phyloP scores from a whole-genome alignment of 2,113 vertebrate species.

The Notiomystis cincta region DNA sequence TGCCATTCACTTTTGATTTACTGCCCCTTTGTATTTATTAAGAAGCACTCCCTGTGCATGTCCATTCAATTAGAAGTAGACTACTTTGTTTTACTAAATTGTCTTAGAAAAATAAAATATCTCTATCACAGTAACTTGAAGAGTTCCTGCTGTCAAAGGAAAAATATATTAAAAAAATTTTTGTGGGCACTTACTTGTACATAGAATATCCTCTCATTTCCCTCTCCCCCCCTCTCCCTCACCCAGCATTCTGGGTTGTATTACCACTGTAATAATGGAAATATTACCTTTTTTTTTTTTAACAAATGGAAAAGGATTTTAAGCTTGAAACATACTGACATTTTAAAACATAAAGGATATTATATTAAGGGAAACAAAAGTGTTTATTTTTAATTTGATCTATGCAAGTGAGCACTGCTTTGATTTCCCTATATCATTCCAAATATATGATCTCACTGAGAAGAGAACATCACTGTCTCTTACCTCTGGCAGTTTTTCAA shows the following conservation, averaged over 20 bases:
- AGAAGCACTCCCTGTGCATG: background rate
- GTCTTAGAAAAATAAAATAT: background rate
- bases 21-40: background rate
- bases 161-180: background rate
- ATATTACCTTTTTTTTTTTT: background rate
- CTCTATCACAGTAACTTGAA: background rate
- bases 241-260: background rate
- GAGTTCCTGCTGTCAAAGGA: background rate
- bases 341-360: background rate
- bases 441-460: background rate
- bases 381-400: background rate
- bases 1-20: background rate
- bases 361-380: background rate
- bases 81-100: background rate
- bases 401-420: background rate
- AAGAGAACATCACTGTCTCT: background rate
- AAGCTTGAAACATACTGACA: background rate
- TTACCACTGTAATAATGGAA: background rate
- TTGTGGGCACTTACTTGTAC: background rate
- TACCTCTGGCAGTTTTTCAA: slow-evolving; percentile 65
- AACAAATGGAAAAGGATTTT: background rate
- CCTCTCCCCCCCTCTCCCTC: too few species aligned
- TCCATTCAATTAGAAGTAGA: background rate
- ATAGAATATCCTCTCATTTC: background rate
- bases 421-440: background rate